Conservation (phyloP, 2,888 invertebrate genomes). For the Drosophila eohydei region DNA sequence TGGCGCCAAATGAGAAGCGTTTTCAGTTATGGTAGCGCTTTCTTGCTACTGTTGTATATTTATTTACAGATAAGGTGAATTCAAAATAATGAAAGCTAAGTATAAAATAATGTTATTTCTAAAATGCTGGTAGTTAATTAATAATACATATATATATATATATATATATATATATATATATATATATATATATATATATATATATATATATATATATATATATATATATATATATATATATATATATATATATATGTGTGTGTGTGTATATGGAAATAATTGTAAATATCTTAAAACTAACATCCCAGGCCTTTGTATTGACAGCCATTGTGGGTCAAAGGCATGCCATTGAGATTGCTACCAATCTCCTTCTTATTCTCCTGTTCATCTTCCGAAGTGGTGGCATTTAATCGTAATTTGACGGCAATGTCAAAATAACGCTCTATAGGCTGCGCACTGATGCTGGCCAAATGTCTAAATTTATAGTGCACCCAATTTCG, state of each 20-base stretch:
- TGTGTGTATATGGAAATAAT: neutral
- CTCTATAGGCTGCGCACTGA: neutral
- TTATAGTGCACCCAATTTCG: slow-evolving; percentile 58
- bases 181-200: neutral
- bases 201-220: neutral
- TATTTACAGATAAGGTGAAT: slow-evolving; percentile 32
- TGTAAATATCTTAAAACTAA: slow-evolving; percentile 18
- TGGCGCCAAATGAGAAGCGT: neutral
- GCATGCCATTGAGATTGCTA: slow-evolving; percentile 7
- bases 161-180: neutral
- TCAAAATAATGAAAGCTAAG: slow-evolving; percentile 10
- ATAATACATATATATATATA: neutral
- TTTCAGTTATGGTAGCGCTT: slow-evolving; percentile 8
- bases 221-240: neutral
- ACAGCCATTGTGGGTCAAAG: slow-evolving; percentile 3
- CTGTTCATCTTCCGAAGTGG: slow-evolving; percentile 9
- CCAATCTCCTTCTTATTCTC: slow-evolving; percentile 1
- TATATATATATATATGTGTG: neutral
- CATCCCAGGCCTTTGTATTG: slow-evolving; percentile 3
- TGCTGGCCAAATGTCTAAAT: slow-evolving; percentile 44
- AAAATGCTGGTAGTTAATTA: neutral
- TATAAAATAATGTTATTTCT: neutral
- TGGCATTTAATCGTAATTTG: slow-evolving; percentile 1
- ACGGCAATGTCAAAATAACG: slow-evolving; percentile 11
- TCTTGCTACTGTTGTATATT: slow-evolving; percentile 26